Conservation (phyloP, 2,797 vertebrate genomes). For the Clarias laeviceps region DNA sequence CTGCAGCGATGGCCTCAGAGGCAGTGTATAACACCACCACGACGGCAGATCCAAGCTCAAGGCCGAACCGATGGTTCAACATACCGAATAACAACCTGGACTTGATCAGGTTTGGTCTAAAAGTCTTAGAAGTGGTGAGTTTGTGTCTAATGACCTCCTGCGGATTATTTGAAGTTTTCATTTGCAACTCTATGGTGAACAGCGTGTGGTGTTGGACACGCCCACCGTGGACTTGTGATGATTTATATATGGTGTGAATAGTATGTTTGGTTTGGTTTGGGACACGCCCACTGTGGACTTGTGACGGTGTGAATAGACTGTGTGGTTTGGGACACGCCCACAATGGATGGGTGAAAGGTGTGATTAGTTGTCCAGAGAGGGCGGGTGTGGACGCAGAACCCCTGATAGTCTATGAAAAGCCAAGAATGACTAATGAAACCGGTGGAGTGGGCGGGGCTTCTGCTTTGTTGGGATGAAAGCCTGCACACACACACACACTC, state of each 20-base stretch:
- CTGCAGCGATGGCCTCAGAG: conserved; percentile 25
- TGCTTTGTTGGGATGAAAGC: no score
- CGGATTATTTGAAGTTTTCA: not conserved
- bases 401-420: no score
- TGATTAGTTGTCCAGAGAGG: no score
- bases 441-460: no score
- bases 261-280: no score
- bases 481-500: no score
- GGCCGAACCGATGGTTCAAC: not conserved
- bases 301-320: not conserved
- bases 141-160: no score
- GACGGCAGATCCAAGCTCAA: not conserved
- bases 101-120: not conserved
- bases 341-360: no score
- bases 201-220: not conserved
- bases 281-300: no score
- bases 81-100: conserved; percentile 13
- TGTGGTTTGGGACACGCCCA: not conserved
- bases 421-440: no score
- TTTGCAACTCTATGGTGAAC: not conserved
- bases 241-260: not conserved
- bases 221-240: not conserved
- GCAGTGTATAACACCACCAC: conserved; percentile 43
- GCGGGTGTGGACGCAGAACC: no score
- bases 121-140: conserved; percentile 35